A percentile compares a stretch with the other conserved stretches of the same genome.
These are phyloP conservation scores for Nomada flava DNA, from an alignment of 2,888 invertebrate species.

Conservation along the genomic window DNA sequence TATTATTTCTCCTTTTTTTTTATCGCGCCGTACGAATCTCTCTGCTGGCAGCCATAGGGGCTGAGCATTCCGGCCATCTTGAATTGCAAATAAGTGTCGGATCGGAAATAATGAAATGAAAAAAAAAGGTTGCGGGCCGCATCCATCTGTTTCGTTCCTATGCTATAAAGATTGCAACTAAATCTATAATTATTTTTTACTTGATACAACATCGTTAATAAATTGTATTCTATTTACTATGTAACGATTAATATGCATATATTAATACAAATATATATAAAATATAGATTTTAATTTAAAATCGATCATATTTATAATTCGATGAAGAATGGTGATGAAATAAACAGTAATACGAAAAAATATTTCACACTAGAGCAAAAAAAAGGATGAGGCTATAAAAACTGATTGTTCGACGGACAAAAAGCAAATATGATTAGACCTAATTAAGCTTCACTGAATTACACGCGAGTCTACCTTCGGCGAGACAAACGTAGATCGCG, in stretches of 20 bases:
- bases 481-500: constrained; percentile 29
- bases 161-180: neutral
- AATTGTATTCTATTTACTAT: no score
- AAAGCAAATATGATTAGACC: constrained; percentile 21
- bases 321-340: neutral
- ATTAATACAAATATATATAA: no score
- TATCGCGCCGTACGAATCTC: constrained; percentile 73
- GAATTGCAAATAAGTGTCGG: constrained; percentile 74
- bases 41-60: constrained; percentile 67
- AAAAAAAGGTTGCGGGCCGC: neutral
- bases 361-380: no score
- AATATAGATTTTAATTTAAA: no score
- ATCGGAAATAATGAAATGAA: constrained; percentile 50
- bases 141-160: neutral
- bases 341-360: no score
- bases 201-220: no score
- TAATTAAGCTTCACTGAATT: constrained; percentile 44
- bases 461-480: constrained; percentile 39
- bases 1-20: constrained; percentile 58
- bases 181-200: no score
- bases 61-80: constrained; percentile 75
- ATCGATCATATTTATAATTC: no score
- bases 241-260: no score
- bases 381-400: constrained; percentile 10
- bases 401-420: constrained; percentile 26